Conservation (phyloP, 2,888 invertebrate genomes). For the Cactoblastis cactorum region DNA sequence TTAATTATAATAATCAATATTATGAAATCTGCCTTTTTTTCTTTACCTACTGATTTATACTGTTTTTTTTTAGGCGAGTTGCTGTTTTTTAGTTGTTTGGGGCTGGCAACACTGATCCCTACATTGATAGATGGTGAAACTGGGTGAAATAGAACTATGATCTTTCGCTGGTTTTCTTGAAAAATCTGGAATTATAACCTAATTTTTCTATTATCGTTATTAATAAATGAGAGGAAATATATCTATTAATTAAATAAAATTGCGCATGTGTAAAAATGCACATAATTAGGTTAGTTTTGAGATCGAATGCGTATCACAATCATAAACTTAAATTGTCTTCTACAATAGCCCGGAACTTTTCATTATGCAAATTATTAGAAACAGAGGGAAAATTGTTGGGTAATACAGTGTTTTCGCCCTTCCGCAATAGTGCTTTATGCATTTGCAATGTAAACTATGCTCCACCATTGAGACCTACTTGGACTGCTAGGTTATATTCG, state of each 20-base stretch:
- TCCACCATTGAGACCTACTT: constrained; percentile 24
- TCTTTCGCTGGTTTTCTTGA: constrained; percentile 31
- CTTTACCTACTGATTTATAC: too few species aligned
- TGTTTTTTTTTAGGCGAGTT: too few species aligned
- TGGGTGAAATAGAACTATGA: background rate
- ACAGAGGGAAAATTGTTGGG: constrained; percentile 26
- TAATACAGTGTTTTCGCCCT: constrained; percentile 5
- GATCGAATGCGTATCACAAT: constrained; percentile 39
- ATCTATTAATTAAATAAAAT: constrained; percentile 21
- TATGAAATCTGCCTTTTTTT: too few species aligned
- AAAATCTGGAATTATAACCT: constrained; percentile 72
- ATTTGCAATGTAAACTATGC: constrained; percentile 34
- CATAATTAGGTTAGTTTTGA: constrained; percentile 54
- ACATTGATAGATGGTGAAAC: background rate
- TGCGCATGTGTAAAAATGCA: constrained; percentile 47
- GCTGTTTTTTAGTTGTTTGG: too few species aligned
- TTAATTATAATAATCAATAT: too few species aligned
- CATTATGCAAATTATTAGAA: constrained; percentile 53
- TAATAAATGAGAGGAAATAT: constrained; percentile 43
- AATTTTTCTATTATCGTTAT: constrained; percentile 22
- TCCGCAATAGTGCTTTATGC: constrained; percentile 37
- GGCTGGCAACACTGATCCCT: too few species aligned
- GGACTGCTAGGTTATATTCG: constrained; percentile 47
- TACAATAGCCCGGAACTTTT: constrained; percentile 53
- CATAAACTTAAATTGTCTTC: constrained; percentile 51